Evolutionary conservation across 2,113 vertebrate genomes (phyloP).

Genomic region (Nanorana parkeri): DNA sequence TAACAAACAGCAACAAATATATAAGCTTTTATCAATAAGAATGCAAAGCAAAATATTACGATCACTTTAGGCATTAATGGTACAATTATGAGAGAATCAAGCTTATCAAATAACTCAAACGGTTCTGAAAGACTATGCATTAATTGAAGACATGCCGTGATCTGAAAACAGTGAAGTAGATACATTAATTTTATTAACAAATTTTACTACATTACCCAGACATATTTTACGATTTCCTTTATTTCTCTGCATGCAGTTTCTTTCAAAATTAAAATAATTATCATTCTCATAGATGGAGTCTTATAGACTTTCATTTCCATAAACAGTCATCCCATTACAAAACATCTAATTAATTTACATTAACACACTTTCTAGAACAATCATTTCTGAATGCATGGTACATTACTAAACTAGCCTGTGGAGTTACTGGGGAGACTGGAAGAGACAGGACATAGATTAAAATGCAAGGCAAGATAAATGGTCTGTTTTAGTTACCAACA

Average conservation of each 20-base stretch:
- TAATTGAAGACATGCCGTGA: slow-evolving; percentile 66
- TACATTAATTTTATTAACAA: slow-evolving; percentile 67
- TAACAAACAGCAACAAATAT: neutral
- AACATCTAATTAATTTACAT: slow-evolving; percentile 57
- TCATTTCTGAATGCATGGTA: slow-evolving; percentile 44
- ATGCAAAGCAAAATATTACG: slow-evolving; percentile 41
- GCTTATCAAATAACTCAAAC: slow-evolving; percentile 62
- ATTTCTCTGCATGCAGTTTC: slow-evolving; percentile 45
- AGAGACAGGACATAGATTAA: slow-evolving; percentile 41
- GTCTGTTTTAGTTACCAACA: slow-evolving; percentile 29
- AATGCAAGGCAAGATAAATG: slow-evolving; percentile 31
- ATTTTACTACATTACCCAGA: slow-evolving; percentile 57
- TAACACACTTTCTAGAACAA: slow-evolving; percentile 52
- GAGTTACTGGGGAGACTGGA: slow-evolving; percentile 39
- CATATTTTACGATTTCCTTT: slow-evolving; percentile 53
- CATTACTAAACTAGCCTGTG: slow-evolving; percentile 50
- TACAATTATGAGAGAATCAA: slow-evolving; percentile 56
- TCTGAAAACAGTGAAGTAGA: slow-evolving; percentile 62
- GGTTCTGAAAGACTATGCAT: slow-evolving; percentile 61
- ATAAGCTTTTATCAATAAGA: slow-evolving; percentile 59
- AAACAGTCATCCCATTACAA: slow-evolving; percentile 58
- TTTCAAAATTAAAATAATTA: slow-evolving; percentile 56
- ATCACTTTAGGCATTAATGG: slow-evolving; percentile 58
- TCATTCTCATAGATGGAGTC: slow-evolving; percentile 50
- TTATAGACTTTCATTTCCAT: slow-evolving; percentile 58